These are phyloP conservation scores for Petrocephalus microphthalmus DNA, from an alignment of 2,113 vertebrate species.

Conservation along the genomic window DNA sequence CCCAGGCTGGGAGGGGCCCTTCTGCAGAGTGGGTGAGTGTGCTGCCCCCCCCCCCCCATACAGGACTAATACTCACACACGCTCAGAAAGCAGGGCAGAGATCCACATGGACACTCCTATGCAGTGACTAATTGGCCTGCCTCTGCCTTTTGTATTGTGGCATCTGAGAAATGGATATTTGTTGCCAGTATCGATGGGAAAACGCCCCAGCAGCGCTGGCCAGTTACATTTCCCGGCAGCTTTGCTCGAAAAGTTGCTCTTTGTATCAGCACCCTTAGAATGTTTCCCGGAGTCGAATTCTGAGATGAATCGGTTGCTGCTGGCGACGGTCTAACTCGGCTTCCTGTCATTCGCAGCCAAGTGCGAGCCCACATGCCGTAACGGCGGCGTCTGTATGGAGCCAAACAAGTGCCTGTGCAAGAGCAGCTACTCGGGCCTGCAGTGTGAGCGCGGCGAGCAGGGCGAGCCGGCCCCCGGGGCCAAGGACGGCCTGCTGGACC, in stretches of 20 bases:
- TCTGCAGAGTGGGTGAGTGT: slow-evolving; percentile 83
- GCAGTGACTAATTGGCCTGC: background rate
- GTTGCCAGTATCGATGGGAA: background rate
- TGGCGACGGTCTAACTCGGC: background rate
- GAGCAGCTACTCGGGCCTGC: slow-evolving; percentile 62
- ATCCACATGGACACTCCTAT: too few species aligned
- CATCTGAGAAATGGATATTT: background rate
- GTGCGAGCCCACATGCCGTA: slow-evolving; percentile 86
- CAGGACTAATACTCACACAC: background rate
- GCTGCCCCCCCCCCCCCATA: background rate
- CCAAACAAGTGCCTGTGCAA: slow-evolving; percentile 95
- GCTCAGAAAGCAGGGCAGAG: background rate
- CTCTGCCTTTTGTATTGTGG: background rate
- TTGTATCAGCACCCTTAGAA: background rate
- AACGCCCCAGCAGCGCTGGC: background rate
- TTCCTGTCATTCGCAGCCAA: slow-evolving; percentile 66
- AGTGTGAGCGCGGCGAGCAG: slow-evolving; percentile 58
- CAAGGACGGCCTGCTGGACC: slow-evolving; percentile 91
- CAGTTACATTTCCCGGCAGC: background rate
- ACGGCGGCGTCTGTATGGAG: slow-evolving; percentile 88
- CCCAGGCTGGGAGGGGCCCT: slow-evolving; percentile 89
- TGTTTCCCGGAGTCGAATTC: background rate
- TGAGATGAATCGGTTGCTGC: background rate
- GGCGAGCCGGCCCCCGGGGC: slow-evolving; percentile 81
- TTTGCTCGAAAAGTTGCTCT: background rate